phyloP scores from a whole-genome alignment of 2,113 vertebrate genomes.

The Vulpes ferrilata region DNA sequence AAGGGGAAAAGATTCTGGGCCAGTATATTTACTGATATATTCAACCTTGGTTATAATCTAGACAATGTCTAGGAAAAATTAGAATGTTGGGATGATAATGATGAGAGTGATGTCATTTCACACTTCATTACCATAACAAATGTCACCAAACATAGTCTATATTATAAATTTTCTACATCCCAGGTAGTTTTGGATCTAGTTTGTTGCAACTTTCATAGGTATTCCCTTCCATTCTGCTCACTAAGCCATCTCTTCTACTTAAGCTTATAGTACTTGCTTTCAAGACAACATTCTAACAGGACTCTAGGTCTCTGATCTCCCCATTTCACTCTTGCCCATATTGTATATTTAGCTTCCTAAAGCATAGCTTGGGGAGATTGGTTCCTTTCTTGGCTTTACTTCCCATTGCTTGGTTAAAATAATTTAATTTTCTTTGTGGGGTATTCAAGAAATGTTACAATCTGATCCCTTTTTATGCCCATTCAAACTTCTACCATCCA shows the following conservation, averaged over 20 bases:
- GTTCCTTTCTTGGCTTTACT: constrained; percentile 6
- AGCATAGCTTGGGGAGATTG: not conserved
- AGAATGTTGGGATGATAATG: not conserved
- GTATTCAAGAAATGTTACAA: not conserved
- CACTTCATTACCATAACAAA: not conserved
- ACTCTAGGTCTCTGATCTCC: not conserved
- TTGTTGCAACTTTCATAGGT: not conserved
- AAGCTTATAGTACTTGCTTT: not conserved
- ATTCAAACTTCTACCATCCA: not conserved
- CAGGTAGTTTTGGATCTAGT: not conserved
- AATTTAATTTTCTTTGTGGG: not conserved
- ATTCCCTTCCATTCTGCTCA: not conserved
- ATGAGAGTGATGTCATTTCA: not conserved
- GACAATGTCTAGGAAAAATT: not conserved
- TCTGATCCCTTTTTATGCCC: not conserved
- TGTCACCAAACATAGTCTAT: not conserved
- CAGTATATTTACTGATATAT: not conserved
- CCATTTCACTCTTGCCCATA: not conserved
- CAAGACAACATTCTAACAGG: not conserved
- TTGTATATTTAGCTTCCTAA: not conserved
- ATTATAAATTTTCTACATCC: not conserved
- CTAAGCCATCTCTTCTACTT: not conserved
- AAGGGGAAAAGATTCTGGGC: not conserved
- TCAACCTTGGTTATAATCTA: not conserved
- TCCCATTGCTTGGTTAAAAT: not conserved